These are phyloP conservation scores for Phylloscopus trochilus DNA, from an alignment of 2,113 vertebrate genomes.

Conservation along the genomic window DNA sequence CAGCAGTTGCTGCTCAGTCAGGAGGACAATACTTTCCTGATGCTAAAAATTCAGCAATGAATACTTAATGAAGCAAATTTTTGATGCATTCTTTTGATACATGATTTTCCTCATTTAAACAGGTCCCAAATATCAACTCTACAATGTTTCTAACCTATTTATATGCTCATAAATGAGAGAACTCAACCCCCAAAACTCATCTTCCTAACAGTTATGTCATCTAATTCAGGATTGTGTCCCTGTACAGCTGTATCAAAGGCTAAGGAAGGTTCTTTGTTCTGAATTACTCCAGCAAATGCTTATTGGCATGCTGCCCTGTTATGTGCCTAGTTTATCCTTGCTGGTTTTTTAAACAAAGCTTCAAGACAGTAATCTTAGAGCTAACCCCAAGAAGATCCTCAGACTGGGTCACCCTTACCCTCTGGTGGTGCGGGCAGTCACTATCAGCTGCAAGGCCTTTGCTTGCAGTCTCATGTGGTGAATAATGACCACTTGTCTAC, in stretches of 20 bases:
- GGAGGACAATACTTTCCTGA: neutral
- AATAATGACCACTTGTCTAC: conserved; percentile 87
- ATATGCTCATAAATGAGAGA: neutral
- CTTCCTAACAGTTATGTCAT: neutral
- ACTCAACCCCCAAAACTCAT: neutral
- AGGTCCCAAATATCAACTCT: neutral
- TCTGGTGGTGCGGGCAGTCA: conserved; percentile 82
- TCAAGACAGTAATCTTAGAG: neutral
- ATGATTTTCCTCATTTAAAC: neutral
- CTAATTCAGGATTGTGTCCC: neutral
- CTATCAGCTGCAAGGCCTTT: conserved; percentile 88
- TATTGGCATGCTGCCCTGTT: neutral
- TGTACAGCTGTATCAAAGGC: neutral
- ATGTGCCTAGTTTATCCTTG: neutral
- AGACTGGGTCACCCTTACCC: conserved; percentile 73
- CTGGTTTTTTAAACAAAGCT: neutral
- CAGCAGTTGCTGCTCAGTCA: neutral
- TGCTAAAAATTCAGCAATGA: neutral
- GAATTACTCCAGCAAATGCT: neutral
- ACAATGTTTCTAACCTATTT: neutral
- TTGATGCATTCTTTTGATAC: neutral
- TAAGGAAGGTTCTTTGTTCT: neutral
- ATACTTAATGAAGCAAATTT: neutral
- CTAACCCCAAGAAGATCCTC: neutral
- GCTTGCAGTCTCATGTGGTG: conserved; percentile 95